Conservation (phyloP, 2,888 invertebrate species). For the Acheta domesticus region DNA sequence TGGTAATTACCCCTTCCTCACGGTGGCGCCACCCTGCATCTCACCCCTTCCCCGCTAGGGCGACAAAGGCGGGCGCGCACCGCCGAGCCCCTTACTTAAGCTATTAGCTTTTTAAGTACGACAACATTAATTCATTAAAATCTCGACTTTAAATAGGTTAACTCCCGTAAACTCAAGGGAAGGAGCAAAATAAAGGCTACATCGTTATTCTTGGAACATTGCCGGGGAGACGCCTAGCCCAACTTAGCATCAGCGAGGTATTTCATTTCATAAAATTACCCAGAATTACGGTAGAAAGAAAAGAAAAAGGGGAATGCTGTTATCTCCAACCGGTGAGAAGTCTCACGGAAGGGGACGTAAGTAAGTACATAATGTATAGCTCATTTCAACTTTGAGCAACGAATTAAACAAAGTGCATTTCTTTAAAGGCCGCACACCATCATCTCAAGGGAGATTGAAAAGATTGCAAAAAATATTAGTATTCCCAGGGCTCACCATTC, state of each 20-base stretch:
- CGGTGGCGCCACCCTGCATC: neutral
- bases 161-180: constrained; percentile 19
- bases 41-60: neutral
- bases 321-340: too few relatives aligned
- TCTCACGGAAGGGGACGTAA: too few relatives aligned
- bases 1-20: neutral
- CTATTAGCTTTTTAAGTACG: constrained; percentile 34
- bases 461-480: too few relatives aligned
- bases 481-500: too few relatives aligned
- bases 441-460: too few relatives aligned
- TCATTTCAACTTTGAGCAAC: too few relatives aligned
- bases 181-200: constrained; percentile 18
- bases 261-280: constrained; percentile 18
- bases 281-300: neutral
- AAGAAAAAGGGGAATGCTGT: too few relatives aligned
- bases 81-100: constrained; percentile 23
- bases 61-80: neutral
- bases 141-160: constrained; percentile 33
- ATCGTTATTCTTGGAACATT: constrained; percentile 12
- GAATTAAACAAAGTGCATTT: too few relatives aligned
- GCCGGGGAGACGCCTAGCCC: neutral
- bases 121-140: constrained; percentile 37
- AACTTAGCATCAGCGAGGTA: neutral
- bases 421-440: too few relatives aligned
- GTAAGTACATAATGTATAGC: too few relatives aligned